A percentile compares a stretch with the other conserved stretches of the same genome.
phyloP scores from a whole-genome alignment of 2,797 vertebrate species.

The Lagorchestes hirsutus region DNA sequence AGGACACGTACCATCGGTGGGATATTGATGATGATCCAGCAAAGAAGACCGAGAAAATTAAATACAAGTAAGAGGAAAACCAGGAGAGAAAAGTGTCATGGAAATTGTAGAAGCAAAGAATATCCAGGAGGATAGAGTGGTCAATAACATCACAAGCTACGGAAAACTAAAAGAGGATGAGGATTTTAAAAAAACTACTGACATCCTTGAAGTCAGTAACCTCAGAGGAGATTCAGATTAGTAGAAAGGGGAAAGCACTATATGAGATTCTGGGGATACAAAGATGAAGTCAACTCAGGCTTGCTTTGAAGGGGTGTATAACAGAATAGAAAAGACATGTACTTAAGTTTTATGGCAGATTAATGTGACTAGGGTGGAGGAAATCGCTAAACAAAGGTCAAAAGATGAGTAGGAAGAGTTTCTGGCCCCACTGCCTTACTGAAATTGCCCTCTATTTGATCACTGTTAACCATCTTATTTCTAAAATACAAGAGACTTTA shows the following conservation, averaged over 20 bases:
- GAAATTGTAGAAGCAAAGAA: not conserved
- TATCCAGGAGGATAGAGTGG: not conserved
- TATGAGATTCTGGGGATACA: not conserved
- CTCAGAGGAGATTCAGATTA: not conserved
- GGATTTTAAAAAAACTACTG: not conserved
- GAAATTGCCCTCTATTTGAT: not conserved
- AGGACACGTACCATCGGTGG: not conserved
- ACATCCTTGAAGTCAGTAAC: not conserved
- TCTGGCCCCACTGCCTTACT: not conserved
- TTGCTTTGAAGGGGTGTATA: not conserved
- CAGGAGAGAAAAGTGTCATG: not conserved
- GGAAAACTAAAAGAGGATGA: not conserved
- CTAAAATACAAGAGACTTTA: not conserved
- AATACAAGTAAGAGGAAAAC: not conserved
- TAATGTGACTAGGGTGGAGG: not conserved
- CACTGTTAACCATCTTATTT: not conserved
- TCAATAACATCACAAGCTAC: not conserved
- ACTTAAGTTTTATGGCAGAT: not conserved
- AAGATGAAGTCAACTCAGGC: not conserved
- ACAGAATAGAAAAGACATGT: not conserved
- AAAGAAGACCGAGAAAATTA: not conserved
- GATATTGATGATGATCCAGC: not conserved
- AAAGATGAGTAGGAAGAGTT: not conserved
- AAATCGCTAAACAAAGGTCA: not conserved
- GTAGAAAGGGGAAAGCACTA: not conserved